Conservation (phyloP, 2,797 vertebrate genomes). For the Aeoliscus strigatus region DNA sequence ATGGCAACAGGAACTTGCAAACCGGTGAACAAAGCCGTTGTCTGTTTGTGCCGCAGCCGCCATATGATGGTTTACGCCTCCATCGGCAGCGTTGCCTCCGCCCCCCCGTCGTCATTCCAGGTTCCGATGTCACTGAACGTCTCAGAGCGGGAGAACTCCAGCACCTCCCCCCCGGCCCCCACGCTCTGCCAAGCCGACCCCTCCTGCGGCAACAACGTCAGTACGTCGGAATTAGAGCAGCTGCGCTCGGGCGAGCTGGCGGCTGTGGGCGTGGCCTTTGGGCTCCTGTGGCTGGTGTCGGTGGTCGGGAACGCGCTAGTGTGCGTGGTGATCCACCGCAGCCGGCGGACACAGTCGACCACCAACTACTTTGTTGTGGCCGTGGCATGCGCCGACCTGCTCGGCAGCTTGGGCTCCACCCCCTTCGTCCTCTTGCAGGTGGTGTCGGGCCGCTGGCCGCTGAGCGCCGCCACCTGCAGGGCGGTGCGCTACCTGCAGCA, state of each 20-base stretch:
- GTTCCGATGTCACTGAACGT: conserved; percentile 72
- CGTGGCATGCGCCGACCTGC: conserved; percentile 89
- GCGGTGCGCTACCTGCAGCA: conserved; percentile 83
- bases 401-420: conserved; percentile 76
- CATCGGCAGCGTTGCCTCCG: conserved; percentile 54
- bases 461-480: conserved; percentile 78
- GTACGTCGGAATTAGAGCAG: conserved; percentile 51
- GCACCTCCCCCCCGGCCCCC: conserved; percentile 30
- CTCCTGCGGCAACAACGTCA: conserved; percentile 52
- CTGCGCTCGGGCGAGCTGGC: conserved; percentile 74
- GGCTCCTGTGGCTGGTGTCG: conserved; percentile 83
- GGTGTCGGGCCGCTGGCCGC: conserved; percentile 74
- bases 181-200: conserved; percentile 34
- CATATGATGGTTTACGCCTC: conserved; percentile 72
- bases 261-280: conserved; percentile 75
- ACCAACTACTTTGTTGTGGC: conserved; percentile 97
- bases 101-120: conserved; percentile 53
- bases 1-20: too few relatives aligned
- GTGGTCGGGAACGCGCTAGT: conserved; percentile 87
- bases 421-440: conserved; percentile 88
- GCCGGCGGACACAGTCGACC: conserved; percentile 92
- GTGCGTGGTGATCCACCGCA: conserved; percentile 90
- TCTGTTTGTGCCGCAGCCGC: conserved; percentile 24
- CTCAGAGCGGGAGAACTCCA: conserved; percentile 62
- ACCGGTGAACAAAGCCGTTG: too few relatives aligned